These are phyloP conservation scores for Piaya cayana DNA, from an alignment of 2,113 vertebrate species.

Conservation along the genomic window DNA sequence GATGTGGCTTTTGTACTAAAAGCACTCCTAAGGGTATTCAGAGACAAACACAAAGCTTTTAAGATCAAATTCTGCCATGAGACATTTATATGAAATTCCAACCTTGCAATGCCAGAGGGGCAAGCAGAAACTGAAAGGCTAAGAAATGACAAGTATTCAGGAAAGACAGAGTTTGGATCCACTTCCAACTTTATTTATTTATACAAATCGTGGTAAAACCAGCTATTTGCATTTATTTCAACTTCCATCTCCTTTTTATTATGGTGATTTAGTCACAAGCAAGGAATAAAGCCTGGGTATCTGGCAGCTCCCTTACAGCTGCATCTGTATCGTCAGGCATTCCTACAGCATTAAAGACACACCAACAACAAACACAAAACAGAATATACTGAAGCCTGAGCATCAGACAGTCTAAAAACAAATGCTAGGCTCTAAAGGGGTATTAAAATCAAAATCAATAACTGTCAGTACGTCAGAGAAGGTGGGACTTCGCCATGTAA, in stretches of 20 bases:
- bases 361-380: neutral
- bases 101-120: neutral
- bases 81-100: constrained; percentile 5
- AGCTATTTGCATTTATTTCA: neutral
- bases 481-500: rapidly evolving
- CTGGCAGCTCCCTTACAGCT: neutral
- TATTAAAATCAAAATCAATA: neutral
- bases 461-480: neutral
- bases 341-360: neutral
- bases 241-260: neutral
- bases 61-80: neutral
- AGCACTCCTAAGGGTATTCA: neutral
- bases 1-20: neutral
- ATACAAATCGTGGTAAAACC: neutral
- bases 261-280: neutral
- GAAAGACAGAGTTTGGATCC: neutral
- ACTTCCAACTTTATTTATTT: neutral
- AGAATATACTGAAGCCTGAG: neutral
- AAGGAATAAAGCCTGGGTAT: neutral
- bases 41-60: neutral
- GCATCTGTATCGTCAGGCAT: neutral
- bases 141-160: neutral
- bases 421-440: neutral
- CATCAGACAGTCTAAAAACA: neutral
- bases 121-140: neutral